phyloP scores from a whole-genome alignment of 2,888 invertebrate species.

The Anoplius nigerrimus region DNA sequence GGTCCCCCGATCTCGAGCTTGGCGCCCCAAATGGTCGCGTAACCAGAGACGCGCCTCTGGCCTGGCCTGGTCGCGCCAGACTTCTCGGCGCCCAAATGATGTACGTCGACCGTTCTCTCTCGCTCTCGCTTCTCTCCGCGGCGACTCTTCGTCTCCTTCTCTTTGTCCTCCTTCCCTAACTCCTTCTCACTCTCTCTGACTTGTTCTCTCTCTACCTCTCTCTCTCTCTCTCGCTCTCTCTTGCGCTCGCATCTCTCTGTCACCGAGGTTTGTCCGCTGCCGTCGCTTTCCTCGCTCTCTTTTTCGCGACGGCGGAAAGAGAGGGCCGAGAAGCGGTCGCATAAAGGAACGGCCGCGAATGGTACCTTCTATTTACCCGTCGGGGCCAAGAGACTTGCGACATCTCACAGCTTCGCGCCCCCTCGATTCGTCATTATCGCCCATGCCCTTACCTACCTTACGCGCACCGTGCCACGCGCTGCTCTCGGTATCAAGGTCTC shows the following conservation, averaged over 20 bases:
- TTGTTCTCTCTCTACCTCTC: constrained; percentile 19
- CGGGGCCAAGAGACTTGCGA: constrained; percentile 33
- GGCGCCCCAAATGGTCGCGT: constrained; percentile 75
- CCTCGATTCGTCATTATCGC: not conserved
- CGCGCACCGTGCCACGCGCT: not conserved
- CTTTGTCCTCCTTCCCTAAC: constrained; percentile 12
- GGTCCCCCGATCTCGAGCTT: constrained; percentile 53
- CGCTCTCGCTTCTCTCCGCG: constrained; percentile 35
- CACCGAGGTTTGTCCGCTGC: constrained; percentile 17
- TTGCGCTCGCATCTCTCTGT: constrained; percentile 22
- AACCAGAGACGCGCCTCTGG: constrained; percentile 72
- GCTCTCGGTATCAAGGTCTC: constrained; percentile 26
- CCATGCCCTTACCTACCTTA: constrained; percentile 41
- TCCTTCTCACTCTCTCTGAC: constrained; percentile 13
- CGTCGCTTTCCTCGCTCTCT: constrained; percentile 48
- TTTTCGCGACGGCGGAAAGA: constrained; percentile 22
- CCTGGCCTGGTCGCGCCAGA: constrained; percentile 69
- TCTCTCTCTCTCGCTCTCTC: constrained; percentile 22
- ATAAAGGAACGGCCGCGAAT: constrained; percentile 16
- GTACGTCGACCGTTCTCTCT: constrained; percentile 61
- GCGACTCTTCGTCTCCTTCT: constrained; percentile 1
- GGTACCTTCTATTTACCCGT: constrained; percentile 39
- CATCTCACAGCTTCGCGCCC: constrained; percentile 37
- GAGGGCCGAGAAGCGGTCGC: constrained; percentile 6
- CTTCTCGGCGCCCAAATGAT: constrained; percentile 75